Evolutionary conservation across 2,113 vertebrate genomes (phyloP).

Genomic region (Anhinga rufa): DNA sequence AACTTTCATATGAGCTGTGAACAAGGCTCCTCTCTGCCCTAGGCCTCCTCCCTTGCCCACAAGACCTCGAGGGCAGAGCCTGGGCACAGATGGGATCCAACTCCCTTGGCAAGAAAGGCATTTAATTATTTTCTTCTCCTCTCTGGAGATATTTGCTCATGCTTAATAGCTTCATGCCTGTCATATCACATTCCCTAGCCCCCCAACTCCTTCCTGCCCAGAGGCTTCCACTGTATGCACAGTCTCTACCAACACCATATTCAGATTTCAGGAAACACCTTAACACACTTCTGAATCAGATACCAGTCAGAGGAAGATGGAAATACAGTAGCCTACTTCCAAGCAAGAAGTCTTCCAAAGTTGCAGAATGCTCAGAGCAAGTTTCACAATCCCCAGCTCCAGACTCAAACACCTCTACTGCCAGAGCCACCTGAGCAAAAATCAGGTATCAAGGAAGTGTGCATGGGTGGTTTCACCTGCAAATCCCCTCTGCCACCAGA

Average conservation of each 20-base stretch:
- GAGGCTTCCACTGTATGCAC: neutral
- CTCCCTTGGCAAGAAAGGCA: neutral
- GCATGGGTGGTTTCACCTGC: neutral
- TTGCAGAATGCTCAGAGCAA: neutral
- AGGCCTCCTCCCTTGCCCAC: neutral
- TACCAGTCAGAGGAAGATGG: neutral
- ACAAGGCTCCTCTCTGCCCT: neutral
- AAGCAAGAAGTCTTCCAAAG: neutral
- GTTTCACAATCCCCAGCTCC: neutral
- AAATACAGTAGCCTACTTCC: neutral
- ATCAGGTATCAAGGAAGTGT: neutral
- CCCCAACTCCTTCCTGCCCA: neutral
- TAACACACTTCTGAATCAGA: neutral
- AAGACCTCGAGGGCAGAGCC: neutral
- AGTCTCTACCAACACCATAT: neutral
- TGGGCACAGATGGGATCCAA: neutral
- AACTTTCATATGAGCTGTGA: neutral
- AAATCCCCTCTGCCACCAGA: neutral
- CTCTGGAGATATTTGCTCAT: neutral
- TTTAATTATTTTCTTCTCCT: neutral
- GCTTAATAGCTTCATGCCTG: neutral
- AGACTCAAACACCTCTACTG: neutral
- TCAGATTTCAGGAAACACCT: constrained; percentile 1
- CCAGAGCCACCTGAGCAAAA: neutral
- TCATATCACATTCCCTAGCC: neutral